Base-by-base conservation (phyloP, 2,888 invertebrate genomes). In the Athalia cordata region DNA sequence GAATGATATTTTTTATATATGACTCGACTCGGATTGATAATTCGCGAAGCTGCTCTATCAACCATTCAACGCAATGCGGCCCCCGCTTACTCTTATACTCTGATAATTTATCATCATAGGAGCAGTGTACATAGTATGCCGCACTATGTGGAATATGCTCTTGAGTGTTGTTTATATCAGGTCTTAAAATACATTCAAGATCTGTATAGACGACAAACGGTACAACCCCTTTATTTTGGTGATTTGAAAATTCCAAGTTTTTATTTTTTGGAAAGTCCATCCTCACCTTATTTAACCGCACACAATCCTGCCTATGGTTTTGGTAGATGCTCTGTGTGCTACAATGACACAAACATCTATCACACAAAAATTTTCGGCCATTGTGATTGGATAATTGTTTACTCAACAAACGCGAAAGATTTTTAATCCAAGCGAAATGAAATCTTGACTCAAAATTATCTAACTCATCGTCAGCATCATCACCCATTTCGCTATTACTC, bases 301-400 rank as follows among this genome's bases (percentile, higher is more conserved):
- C 29, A 29, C 29, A 29, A 29, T 29, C 29, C 29, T 29, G 29
- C 29, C 29, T 29, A 29, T 29, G 29, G 2, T 29, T 29, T 2
- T 29, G 1, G 2, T 29, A 29, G 29, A 29, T 29, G 29, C 1
- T 29, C 29, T 29, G 29, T 29, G 29, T 29, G 2, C 29, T 49
- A 57, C 81, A 79, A 52, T 83, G 79, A 15, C 78, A 65, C 78
- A 85, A 52, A 67, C 84, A 85, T 67, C 81, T 65, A 81, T 82
- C 81, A 7, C 65, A 65, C 8, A 65, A 45, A 8, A 43, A 65
- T 45, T 15, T 1, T 47, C 8, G 6, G 6, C 45, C 43, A 9
- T 65, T 13, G 11, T 45, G 43, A 5, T 43, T 3, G 3, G 43
- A 9, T 8, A 13, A n/a, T 43, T 77, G 59, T 5, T 29, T 45